Base-by-base conservation (phyloP, 2,888 invertebrate species). In the Junonia oenone region DNA sequence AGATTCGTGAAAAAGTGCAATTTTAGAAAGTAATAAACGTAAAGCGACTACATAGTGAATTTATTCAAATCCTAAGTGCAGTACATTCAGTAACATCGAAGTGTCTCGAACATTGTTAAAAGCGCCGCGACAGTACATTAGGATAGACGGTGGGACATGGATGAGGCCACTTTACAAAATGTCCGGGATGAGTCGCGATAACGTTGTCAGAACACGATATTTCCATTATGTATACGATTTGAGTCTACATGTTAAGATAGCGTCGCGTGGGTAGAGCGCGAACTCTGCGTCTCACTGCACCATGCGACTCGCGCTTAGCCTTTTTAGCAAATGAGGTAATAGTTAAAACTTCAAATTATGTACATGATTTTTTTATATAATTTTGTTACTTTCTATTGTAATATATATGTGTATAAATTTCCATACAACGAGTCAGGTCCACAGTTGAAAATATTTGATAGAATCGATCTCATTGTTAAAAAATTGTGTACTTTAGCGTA, bases 171-270 rank as follows among this genome's bases (percentile, higher is more conserved):
- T 89, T 86, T 86, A 88, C 86, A 86, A 87, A 89, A 82, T 84
- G 89, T 85, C 85, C 86, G 81, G 86, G 86, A 87, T 83, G 90
- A 86, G 85, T 78, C 82, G 86, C 83, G 88, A 89, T 89, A 88
- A 81, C 86, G 85, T 84, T 86, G 86, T 87, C 86, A 83, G 86
- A 88, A 90, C 89, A 90, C 86, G 89, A 88, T 89, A 89, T 89
- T 89, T 86, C 89, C 90, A 90, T 90, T 89, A 90, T 85, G 89
- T 89, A 89, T 90, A 90, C 89, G 88, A 90, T 89, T 88, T 86
- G 86, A 90, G 83, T 89, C 88, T 88, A 89, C 87, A 85, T 80
- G 82, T 83, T 85, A 85, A 89, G 88, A 89, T 88, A 86, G 79
- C 75, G 74, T 65, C 70, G 81, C 77, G 83, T 79, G 83, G 82